Evolutionary conservation across 2,888 invertebrate genomes (phyloP).

Genomic region (Bursaphelenchus okinawaensis): DNA sequence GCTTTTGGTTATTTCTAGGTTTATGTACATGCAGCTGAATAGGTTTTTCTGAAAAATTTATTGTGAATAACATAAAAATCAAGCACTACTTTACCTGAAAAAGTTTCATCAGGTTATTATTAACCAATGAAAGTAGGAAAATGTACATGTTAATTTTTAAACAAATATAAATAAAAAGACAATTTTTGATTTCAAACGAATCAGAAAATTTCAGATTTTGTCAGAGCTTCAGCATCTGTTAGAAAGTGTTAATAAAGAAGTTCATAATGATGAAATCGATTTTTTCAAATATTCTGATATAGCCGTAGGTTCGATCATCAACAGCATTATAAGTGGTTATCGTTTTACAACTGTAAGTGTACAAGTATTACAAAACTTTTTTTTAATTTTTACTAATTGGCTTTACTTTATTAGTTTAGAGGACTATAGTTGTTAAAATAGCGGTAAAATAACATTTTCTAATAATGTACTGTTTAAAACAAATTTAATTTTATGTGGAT

Average conservation of each 20-base stretch:
- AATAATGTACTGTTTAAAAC: no score
- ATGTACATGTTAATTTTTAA: background rate
- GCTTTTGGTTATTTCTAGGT: no score
- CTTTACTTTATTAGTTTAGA: no score
- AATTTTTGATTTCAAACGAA: no score
- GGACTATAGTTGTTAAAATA: no score
- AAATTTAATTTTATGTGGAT: background rate
- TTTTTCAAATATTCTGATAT: slow-evolving; percentile 11
- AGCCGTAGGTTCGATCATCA: slow-evolving; percentile 18
- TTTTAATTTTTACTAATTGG: background rate
- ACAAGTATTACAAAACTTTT: background rate
- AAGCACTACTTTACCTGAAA: no score
- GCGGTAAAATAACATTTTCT: no score
- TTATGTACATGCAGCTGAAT: no score
- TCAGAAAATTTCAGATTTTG: slow-evolving; percentile 10
- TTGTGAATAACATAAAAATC: no score
- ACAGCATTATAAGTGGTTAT: slow-evolving; percentile 17
- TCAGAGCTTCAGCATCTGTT: slow-evolving; percentile 7
- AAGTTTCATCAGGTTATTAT: no score
- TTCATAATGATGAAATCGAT: background rate
- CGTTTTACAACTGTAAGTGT: slow-evolving; percentile 1
- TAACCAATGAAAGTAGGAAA: no score
- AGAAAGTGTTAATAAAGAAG: slow-evolving; percentile 2
- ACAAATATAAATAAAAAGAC: background rate
- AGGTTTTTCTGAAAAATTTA: no score